Evolutionary conservation across 2,888 invertebrate species (phyloP), one percentile per base, ranked within the genome.

Genomic region (Hetaerina titia): DNA sequence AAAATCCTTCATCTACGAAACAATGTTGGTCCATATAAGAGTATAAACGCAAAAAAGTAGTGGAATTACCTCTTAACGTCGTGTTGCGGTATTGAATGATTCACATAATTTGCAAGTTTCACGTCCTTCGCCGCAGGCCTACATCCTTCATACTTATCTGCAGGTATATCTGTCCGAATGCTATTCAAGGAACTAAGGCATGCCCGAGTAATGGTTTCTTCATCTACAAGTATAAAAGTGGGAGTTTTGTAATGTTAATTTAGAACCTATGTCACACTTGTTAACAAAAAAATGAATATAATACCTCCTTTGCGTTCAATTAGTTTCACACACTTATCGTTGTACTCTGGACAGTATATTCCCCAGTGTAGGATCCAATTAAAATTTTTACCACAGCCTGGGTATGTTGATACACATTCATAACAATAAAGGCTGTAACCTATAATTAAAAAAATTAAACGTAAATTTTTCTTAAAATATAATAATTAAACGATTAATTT

Each of bases 121-220:
- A 98, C 97, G 96, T 99, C 98, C 96, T 97, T 97, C 0, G 98
- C 98, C 57, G 98, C 98, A 15, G 98, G 97, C 95, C 99, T 97
- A 96, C 99, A 99, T 0, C 99, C 99, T 97, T 99, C 99, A 96
- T 99, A 99, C 95, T 98, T 98, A 96, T 99, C 99, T 0, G 99
- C 98, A 11, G 99, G 99, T 96, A 99, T 98, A 96, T 99, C 99
- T 7, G 98, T 98, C 95, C 99, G 97, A 96, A 98, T 98, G 74
- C 97, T 98, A 96, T 97, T 97, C 95, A 99, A 97, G 81, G 98
- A 98, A 96, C 99, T 99, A 89, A 99, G 96, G 96, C 99, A 99
- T 96, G 98, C 98, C 96, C 99, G 97, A 0, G 98, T 99, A 90
- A 99, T 98, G 0, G 98, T 97, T 96, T 98, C 97, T 96, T 98